These are phyloP conservation scores for Hydrocynus forskahlii DNA, from an alignment of 2,797 vertebrate genomes.

Conservation along the genomic window DNA sequence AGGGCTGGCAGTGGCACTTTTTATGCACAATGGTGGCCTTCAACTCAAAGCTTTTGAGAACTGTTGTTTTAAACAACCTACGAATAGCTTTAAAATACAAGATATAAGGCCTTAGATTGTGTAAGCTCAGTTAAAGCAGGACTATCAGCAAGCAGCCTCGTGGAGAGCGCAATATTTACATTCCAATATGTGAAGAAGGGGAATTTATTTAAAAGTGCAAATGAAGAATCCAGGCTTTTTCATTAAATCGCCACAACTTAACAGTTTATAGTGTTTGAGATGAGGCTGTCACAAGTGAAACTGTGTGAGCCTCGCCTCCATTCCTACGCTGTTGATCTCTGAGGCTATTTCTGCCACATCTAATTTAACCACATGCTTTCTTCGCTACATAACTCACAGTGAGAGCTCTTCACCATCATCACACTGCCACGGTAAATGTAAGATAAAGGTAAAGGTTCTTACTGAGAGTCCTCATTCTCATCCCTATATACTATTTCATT, in stretches of 20 bases:
- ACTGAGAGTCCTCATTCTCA: slow-evolving; percentile 18
- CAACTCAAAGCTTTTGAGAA: too few relatives aligned
- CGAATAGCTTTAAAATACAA: too few relatives aligned
- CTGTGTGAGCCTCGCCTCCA: neutral
- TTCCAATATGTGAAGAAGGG: neutral
- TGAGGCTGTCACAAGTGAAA: neutral
- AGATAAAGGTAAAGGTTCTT: slow-evolving; percentile 8
- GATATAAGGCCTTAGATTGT: too few relatives aligned
- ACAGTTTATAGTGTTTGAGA: neutral
- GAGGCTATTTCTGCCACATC: neutral
- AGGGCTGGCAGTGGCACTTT: too few relatives aligned
- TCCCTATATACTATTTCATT: slow-evolving; percentile 13
- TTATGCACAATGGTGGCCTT: too few relatives aligned
- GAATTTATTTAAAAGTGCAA: neutral
- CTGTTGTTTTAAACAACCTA: too few relatives aligned
- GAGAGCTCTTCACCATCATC: slow-evolving; percentile 9
- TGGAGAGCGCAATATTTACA: neutral
- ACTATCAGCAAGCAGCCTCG: too few relatives aligned
- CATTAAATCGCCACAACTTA: neutral
- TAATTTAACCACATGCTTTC: neutral
- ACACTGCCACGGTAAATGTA: neutral
- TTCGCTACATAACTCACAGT: neutral
- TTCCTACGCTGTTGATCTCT: neutral
- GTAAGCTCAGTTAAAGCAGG: too few relatives aligned
- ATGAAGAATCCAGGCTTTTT: neutral